phyloP scores from a whole-genome alignment of 1,140 invertebrate genomes.

The Dreissena rostriformis region DNA sequence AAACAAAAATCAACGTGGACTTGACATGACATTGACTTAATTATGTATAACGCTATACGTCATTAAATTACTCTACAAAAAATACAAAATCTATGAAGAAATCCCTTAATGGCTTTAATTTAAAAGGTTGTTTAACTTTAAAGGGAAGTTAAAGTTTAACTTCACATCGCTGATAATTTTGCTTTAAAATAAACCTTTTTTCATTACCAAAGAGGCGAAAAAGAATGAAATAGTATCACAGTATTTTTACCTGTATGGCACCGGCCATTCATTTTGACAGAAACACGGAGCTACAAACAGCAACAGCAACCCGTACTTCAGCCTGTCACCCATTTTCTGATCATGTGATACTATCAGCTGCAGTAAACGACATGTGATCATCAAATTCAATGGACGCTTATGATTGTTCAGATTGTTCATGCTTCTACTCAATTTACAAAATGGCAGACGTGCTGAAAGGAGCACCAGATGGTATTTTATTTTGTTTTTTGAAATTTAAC shows the following conservation, averaged over 20 bases:
- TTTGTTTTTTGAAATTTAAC: neutral
- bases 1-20: neutral
- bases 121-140: too few species aligned
- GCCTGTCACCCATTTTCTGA: constrained; percentile 4
- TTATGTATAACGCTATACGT: too few species aligned
- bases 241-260: constrained; percentile 46
- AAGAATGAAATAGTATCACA: neutral
- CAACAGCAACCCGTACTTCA: constrained; percentile 5
- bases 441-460: constrained; percentile 45
- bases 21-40: neutral
- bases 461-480: constrained; percentile 29
- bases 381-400: constrained; percentile 32
- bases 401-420: neutral
- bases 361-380: constrained; percentile 41
- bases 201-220: neutral
- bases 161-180: neutral
- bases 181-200: too few species aligned
- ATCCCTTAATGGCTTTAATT: too few species aligned
- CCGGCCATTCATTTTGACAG: constrained; percentile 37
- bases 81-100: too few species aligned
- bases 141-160: too few species aligned
- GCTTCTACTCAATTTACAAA: constrained; percentile 25
- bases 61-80: too few species aligned
- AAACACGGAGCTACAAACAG: constrained; percentile 10
- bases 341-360: constrained; percentile 35